These are phyloP conservation scores for Micoletzkya japonica DNA, from an alignment of 2,888 invertebrate species.

Conservation along the genomic window DNA sequence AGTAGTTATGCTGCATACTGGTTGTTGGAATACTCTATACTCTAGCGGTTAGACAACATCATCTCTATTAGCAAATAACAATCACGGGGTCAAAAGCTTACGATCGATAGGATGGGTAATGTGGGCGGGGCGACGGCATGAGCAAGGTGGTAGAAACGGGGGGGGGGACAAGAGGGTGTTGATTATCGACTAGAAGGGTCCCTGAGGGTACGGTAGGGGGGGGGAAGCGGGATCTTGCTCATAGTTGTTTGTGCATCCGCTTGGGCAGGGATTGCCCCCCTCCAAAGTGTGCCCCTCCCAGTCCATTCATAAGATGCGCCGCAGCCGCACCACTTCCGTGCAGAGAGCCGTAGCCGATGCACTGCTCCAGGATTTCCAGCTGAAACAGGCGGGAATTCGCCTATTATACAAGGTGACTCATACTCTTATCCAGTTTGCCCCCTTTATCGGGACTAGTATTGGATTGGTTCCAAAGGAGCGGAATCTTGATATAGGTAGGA, in stretches of 20 bases:
- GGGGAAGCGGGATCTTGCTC: background rate
- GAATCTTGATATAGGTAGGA: background rate
- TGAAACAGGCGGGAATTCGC: constrained; percentile 6
- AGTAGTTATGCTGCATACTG: too few species aligned
- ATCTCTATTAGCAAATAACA: too few species aligned
- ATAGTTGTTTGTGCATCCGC: constrained; percentile 19
- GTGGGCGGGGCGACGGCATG: background rate
- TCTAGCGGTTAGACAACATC: too few species aligned
- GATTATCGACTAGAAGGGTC: background rate
- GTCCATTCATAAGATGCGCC: constrained; percentile 38
- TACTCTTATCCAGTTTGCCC: too few species aligned
- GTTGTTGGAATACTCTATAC: too few species aligned
- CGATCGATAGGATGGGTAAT: constrained; percentile 3
- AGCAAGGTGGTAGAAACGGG: background rate
- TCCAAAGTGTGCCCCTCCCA: constrained; percentile 27
- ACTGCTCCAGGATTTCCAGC: constrained; percentile 34
- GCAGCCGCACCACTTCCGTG: constrained; percentile 30
- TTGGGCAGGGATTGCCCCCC: background rate
- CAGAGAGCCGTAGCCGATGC: constrained; percentile 9
- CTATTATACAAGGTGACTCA: background rate
- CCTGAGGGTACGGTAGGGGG: background rate
- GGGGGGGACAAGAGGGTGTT: constrained; percentile 1
- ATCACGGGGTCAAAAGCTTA: too few species aligned
- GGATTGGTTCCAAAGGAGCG: too few species aligned
- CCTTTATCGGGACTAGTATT: too few species aligned